Conservation (phyloP, 2,797 vertebrate genomes). For the Macroramphosus scolopax region DNA sequence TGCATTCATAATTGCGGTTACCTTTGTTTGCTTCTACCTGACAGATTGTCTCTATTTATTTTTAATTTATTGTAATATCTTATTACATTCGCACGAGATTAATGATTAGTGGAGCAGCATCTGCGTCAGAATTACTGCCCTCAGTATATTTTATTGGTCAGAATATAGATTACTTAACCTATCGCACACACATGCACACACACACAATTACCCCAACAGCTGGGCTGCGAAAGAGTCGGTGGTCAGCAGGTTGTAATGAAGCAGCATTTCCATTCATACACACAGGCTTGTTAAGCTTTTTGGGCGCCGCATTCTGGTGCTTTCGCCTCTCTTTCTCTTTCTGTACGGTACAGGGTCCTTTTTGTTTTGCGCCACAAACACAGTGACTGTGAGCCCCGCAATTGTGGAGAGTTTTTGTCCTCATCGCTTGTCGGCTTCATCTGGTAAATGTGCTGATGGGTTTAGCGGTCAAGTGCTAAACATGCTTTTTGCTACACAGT, state of each 20-base stretch:
- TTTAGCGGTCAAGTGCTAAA: conserved; percentile 5
- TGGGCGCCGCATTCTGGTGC: conserved; percentile 62
- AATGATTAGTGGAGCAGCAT: conserved; percentile 7
- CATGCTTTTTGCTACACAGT: too few relatives aligned
- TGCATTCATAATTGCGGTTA: conserved; percentile 12
- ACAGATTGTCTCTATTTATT: conserved; percentile 30
- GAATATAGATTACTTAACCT: not conserved
- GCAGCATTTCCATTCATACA: conserved; percentile 64
- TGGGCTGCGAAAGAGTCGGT: conserved; percentile 28
- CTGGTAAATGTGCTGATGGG: conserved; percentile 31
- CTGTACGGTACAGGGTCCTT: conserved; percentile 45
- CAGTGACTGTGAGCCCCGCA: conserved; percentile 36
- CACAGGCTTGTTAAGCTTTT: conserved; percentile 44
- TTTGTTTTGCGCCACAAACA: conserved; percentile 48
- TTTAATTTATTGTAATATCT: conserved; percentile 32
- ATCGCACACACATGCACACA: conserved; percentile 8
- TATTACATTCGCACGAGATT: conserved; percentile 40
- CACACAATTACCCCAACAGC: not conserved
- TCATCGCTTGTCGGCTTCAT: conserved; percentile 24
- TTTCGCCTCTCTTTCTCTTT: conserved; percentile 55
- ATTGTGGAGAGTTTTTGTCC: conserved; percentile 41
- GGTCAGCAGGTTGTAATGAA: conserved; percentile 71
- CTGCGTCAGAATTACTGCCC: conserved; percentile 23
- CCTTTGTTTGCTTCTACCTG: conserved; percentile 16
- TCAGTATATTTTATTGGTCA: conserved; percentile 35